These are phyloP conservation scores for Cottus gobio DNA, from an alignment of 2,113 vertebrate genomes.

Conservation along the genomic window DNA sequence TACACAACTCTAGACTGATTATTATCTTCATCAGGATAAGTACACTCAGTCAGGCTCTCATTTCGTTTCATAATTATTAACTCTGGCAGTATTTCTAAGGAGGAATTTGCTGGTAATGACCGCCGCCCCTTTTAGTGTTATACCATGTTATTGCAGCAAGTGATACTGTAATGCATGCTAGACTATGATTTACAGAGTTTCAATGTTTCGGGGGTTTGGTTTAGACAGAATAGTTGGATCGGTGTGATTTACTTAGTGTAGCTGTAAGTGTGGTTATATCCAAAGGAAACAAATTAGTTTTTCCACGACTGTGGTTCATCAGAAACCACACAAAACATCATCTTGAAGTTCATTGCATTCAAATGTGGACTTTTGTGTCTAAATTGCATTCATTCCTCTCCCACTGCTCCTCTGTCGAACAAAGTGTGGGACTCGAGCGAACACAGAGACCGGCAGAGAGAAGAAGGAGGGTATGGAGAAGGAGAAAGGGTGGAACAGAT, in stretches of 20 bases:
- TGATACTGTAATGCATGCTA: not conserved
- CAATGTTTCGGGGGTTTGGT: conserved; percentile 28
- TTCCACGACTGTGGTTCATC: conserved; percentile 19
- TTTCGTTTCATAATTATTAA: conserved; percentile 14
- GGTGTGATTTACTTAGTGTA: conserved; percentile 41
- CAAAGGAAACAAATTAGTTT: conserved; percentile 15
- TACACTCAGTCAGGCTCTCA: conserved; percentile 1
- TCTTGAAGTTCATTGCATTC: conserved; percentile 4
- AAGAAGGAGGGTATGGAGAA: not conserved
- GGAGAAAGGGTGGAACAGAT: conserved; percentile 54
- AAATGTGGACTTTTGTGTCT: conserved; percentile 23
- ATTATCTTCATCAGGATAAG: conserved; percentile 40
- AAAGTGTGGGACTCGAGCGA: conserved; percentile 14
- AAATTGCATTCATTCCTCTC: conserved; percentile 20
- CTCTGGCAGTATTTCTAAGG: conserved; percentile 13
- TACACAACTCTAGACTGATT: conserved; percentile 10
- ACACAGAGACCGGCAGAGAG: conserved; percentile 40
- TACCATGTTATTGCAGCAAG: conserved; percentile 20
- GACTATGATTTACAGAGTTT: conserved; percentile 4
- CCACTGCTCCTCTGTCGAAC: conserved; percentile 16
- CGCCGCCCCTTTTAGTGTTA: not conserved
- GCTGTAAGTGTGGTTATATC: conserved; percentile 32
- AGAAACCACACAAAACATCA: conserved; percentile 8
- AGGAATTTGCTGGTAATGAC: conserved; percentile 4
- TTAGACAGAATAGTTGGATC: conserved; percentile 15